Evolutionary conservation across 2,888 invertebrate genomes (phyloP), one percentile per base, ranked within the genome.

Genomic region (Plebejus anna): DNA sequence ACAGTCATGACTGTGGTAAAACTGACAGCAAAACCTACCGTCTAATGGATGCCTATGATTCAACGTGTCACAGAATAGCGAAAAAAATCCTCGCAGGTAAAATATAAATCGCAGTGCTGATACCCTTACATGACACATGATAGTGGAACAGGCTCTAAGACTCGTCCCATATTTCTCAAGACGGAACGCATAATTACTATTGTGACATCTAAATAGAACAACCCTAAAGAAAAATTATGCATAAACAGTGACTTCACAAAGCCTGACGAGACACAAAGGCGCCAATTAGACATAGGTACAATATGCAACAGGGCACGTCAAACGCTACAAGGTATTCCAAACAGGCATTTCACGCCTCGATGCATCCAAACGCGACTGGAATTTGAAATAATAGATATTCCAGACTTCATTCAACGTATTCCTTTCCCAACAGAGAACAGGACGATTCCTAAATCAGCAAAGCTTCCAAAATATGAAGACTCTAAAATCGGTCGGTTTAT

Each of bases 221-320:
- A 13, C 51, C 0, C 2, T 51, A 72, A 28, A 28, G 22, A 51
- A 72, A 71, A 72, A 72, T 71, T 51, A 72, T 72, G 70, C 57
- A 70, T 55, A 70, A 7, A 57, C 55, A 57, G 11, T 32, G 55
- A 51, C 32, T 66, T 47, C 38, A 76, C 36, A 70, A 66, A 38
- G 32, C 42, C 36, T 28, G 47, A 47, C 16, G 70, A 22, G 32
- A 32, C 36, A 76, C 70, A 76, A 76, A 76, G 57, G 76, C 55
- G 66, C 70, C 70, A 76, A 76, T 76, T 70, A 76, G 36, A 70
- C 36, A 66, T 47, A 55, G 51, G 70, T 76, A 70, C 76, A 76
- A 47, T 70, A 76, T 76, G 76, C 76, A 76, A 76, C 57, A 71
- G 55, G 76, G 55, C 55, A 36, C 47, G 66, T 51, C n/a, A 28